Conservation (phyloP, 2,797 vertebrate genomes). For the Spinus olivaceus region DNA sequence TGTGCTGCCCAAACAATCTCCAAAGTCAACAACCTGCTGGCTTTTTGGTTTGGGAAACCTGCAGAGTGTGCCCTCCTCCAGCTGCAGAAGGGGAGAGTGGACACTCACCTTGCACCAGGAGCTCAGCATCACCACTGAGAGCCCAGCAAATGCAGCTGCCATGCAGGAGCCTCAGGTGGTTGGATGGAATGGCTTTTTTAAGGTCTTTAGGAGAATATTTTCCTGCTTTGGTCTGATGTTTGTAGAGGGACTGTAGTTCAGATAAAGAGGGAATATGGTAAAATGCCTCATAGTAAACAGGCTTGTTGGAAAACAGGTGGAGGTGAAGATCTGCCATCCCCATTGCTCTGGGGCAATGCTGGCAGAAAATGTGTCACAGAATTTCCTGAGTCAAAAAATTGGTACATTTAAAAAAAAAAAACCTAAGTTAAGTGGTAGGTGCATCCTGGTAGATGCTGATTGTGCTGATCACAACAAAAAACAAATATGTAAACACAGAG, state of each 20-base stretch:
- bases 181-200: background rate
- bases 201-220: background rate
- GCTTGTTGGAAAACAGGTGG: background rate
- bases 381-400: background rate
- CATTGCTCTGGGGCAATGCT: background rate
- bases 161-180: background rate
- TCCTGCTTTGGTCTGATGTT: background rate
- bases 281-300: background rate
- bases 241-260: background rate
- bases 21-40: background rate
- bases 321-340: background rate
- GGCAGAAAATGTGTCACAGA: background rate
- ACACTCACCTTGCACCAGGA: background rate
- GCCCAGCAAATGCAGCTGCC: background rate
- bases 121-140: fast-evolving
- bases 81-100: background rate
- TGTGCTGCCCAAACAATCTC: background rate
- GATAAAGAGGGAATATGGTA: background rate
- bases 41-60: background rate
- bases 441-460: background rate
- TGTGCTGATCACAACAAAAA: background rate
- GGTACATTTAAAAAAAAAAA: background rate
- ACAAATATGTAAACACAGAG: background rate
- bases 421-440: background rate
- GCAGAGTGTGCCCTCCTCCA: background rate